Percentiles rank a stretch among this genome's conserved stretches.
phyloP scores from a whole-genome alignment of 2,888 invertebrate species.

The Synergus gifuensis region DNA sequence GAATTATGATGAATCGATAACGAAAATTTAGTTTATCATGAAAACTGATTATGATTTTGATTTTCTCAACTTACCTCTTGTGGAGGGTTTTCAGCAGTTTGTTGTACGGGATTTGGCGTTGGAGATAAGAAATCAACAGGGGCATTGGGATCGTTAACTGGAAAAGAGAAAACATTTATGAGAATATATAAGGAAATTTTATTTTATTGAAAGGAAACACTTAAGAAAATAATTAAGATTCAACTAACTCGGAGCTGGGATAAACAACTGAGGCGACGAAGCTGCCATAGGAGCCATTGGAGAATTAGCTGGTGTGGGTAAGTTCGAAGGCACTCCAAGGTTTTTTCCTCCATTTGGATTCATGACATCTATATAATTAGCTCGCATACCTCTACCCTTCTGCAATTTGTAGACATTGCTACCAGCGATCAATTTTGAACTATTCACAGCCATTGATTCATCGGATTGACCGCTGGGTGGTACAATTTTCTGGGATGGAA shows the following conservation, averaged over 20 bases:
- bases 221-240: slow-evolving; percentile 33
- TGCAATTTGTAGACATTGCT: slow-evolving; percentile 90
- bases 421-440: slow-evolving; percentile 68
- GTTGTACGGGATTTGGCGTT: slow-evolving; percentile 64
- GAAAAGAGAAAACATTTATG: slow-evolving; percentile 43
- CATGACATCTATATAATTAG: slow-evolving; percentile 91
- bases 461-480: slow-evolving; percentile 45
- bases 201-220: too few relatives aligned
- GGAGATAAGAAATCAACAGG: slow-evolving; percentile 81
- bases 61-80: slow-evolving; percentile 71
- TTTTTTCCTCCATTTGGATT: slow-evolving; percentile 83
- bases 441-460: slow-evolving; percentile 58
- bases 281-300: slow-evolving; percentile 77
- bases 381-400: slow-evolving; percentile 85
- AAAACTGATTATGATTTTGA: slow-evolving; percentile 39
- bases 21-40: slow-evolving; percentile 6
- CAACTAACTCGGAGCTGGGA: slow-evolving; percentile 79
- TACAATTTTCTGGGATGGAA: slow-evolving; percentile 22
- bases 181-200: slow-evolving; percentile 1
- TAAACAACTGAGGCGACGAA: slow-evolving; percentile 79
- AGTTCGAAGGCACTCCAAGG: slow-evolving; percentile 65
- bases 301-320: slow-evolving; percentile 76
- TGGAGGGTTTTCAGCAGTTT: slow-evolving; percentile 64
- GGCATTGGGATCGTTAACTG: slow-evolving; percentile 79
- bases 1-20: slow-evolving; percentile 40